Conservation (phyloP, 2,113 vertebrate genomes). For the Atlantisia rogersi region DNA sequence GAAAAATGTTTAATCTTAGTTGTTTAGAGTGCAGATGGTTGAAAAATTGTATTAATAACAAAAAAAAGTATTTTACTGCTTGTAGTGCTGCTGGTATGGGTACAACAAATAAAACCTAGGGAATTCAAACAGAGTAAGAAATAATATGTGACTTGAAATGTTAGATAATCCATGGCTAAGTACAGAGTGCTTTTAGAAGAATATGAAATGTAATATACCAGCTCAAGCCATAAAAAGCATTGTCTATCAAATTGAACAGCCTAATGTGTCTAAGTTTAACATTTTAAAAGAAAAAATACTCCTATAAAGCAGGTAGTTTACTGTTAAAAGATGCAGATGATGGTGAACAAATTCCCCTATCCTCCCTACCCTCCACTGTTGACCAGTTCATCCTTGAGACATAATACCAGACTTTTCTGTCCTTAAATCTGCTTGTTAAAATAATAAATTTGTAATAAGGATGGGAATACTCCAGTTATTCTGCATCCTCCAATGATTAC, state of each 20-base stretch:
- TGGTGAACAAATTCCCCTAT: neutral
- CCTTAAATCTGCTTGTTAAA: neutral
- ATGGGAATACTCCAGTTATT: neutral
- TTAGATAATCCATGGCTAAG: neutral
- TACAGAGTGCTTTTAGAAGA: neutral
- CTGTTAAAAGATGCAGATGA: neutral
- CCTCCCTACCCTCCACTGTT: neutral
- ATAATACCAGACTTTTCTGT: neutral
- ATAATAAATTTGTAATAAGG: neutral
- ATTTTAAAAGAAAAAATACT: neutral
- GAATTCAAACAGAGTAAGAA: conserved; percentile 17
- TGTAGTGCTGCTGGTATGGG: neutral
- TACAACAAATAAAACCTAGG: neutral
- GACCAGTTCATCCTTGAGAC: neutral
- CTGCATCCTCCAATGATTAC: neutral
- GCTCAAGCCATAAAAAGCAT: neutral
- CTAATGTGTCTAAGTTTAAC: neutral
- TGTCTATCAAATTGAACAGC: neutral
- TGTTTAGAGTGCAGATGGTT: conserved; percentile 2
- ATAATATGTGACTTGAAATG: neutral
- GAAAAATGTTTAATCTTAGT: neutral
- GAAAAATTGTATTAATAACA: conserved; percentile 43
- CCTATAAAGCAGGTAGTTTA: neutral
- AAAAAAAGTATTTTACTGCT: conserved; percentile 17
- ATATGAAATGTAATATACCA: neutral